These are phyloP conservation scores for Didymodactylos carnosus DNA, from an alignment of 2,888 invertebrate species.

Conservation along the genomic window DNA sequence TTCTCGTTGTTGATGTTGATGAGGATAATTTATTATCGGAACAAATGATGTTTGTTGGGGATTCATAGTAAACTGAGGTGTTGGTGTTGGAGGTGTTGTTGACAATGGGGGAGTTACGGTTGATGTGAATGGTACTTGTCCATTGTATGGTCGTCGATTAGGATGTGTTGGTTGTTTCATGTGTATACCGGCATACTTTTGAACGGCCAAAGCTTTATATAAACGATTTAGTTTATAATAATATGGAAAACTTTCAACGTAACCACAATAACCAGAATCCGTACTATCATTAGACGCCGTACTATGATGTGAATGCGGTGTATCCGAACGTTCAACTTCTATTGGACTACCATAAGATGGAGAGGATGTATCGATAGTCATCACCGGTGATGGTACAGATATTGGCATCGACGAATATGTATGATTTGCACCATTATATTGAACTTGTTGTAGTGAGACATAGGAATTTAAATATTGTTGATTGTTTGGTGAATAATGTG, in stretches of 20 bases:
- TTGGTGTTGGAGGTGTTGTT: background rate
- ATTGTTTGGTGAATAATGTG: background rate
- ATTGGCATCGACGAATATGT: background rate
- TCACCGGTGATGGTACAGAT: background rate
- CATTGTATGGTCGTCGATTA: background rate
- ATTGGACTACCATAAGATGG: background rate
- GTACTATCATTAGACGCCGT: background rate
- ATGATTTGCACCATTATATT: no score
- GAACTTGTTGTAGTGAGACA: no score
- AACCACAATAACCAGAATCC: background rate
- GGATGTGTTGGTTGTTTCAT: no score
- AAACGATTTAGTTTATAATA: background rate
- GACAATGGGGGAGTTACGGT: background rate
- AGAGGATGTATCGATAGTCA: background rate
- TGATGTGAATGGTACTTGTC: no score
- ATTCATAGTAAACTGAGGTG: background rate
- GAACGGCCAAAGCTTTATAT: background rate
- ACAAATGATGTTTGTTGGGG: background rate
- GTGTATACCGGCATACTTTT: background rate
- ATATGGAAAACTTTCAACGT: background rate
- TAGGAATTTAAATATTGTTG: no score
- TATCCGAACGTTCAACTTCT: background rate
- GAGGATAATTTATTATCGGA: background rate
- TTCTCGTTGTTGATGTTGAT: no score
- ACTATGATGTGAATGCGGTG: background rate